phyloP scores from a whole-genome alignment of 2,888 invertebrate genomes.

The Philonicus albiceps region DNA sequence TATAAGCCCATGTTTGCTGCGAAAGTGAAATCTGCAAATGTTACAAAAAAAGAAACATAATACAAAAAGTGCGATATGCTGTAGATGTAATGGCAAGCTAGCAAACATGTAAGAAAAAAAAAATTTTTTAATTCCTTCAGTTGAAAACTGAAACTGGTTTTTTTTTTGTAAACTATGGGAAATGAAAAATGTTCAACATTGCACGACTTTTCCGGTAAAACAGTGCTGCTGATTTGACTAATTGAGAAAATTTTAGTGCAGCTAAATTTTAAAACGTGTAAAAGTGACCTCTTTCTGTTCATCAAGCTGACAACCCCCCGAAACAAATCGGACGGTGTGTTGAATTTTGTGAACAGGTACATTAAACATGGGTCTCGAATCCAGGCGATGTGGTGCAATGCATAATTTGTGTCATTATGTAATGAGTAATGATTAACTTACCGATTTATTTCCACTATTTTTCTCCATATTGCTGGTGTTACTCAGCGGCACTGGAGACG shows the following conservation, averaged over 20 bases:
- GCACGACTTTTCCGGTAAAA: neutral
- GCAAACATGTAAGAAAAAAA: neutral
- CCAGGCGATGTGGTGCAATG: neutral
- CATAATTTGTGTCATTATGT: neutral
- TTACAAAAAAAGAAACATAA: neutral
- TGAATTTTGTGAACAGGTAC: neutral
- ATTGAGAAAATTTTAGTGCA: neutral
- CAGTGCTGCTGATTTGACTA: neutral
- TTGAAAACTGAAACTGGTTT: neutral
- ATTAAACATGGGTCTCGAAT: neutral
- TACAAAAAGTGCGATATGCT: neutral
- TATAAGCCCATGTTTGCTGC: neutral
- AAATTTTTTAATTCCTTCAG: neutral
- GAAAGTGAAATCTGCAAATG: neutral
- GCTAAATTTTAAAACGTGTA: neutral
- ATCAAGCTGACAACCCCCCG: neutral
- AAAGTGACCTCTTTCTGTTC: neutral
- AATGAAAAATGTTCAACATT: neutral
- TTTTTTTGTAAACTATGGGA: neutral
- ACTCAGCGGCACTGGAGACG: slow-evolving; percentile 44
- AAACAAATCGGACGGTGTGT: neutral
- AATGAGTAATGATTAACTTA: slow-evolving; percentile 22
- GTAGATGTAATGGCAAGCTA: neutral
- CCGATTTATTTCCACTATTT: slow-evolving; percentile 43
- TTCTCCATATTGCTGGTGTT: slow-evolving; percentile 41